phyloP scores from a whole-genome alignment of 2,888 invertebrate genomes.

The Drosophila borborema region DNA sequence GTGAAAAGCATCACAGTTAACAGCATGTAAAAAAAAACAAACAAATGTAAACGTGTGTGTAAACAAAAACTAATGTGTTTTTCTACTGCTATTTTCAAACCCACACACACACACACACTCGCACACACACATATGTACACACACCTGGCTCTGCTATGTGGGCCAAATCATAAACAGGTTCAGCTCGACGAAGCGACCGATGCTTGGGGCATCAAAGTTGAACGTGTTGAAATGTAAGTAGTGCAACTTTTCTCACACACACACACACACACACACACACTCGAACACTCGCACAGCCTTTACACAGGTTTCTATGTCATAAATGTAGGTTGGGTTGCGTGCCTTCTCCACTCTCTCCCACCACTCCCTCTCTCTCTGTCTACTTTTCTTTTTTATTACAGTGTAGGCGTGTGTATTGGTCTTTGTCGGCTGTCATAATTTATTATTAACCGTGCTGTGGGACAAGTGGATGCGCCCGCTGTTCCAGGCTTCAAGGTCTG shows the following conservation, averaged over 20 bases:
- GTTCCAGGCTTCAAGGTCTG: constrained; percentile 20
- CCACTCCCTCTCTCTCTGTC: not conserved
- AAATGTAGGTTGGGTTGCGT: constrained; percentile 41
- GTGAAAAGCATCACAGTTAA: constrained; percentile 63
- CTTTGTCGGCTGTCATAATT: constrained; percentile 75
- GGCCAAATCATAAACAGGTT: constrained; percentile 85
- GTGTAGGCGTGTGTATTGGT: constrained; percentile 28
- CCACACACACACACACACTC: constrained; percentile 28
- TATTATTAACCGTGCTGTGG: constrained; percentile 65
- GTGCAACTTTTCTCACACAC: constrained; percentile 62
- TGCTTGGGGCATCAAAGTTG: constrained; percentile 97
- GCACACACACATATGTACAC: constrained; percentile 28
- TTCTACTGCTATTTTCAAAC: constrained; percentile 73
- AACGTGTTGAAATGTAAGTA: constrained; percentile 97
- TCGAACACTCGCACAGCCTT: constrained; percentile 13
- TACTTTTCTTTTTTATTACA: constrained; percentile 33
- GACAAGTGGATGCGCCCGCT: constrained; percentile 54
- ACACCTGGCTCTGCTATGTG: constrained; percentile 65
- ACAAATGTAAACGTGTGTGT: constrained; percentile 56
- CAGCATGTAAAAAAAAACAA: constrained; percentile 59
- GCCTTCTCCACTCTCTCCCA: constrained; percentile 5
- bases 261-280: constrained; percentile 14
- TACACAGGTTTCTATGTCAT: constrained; percentile 63
- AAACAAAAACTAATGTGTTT: constrained; percentile 80
- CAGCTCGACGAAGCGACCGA: constrained; percentile 96